These are phyloP conservation scores for Odontothrips loti DNA, from an alignment of 2,888 invertebrate genomes.

Conservation along the genomic window DNA sequence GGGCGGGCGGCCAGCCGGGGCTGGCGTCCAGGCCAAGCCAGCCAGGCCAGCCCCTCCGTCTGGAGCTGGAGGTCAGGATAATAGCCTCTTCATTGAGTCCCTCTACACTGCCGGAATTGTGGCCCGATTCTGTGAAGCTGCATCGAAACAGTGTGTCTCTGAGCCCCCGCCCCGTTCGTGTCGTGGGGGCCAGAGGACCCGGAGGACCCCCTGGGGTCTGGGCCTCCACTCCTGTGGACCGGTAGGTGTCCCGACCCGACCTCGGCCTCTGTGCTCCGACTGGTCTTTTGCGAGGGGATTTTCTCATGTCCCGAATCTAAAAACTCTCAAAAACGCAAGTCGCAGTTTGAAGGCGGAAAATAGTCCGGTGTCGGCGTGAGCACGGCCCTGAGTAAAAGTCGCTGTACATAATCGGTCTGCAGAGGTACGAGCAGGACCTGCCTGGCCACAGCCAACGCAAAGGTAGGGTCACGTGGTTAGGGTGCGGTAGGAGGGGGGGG, in stretches of 20 bases:
- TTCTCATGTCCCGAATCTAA: no score
- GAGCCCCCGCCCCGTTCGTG: no score
- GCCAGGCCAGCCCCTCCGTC: background rate
- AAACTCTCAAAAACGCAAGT: no score
- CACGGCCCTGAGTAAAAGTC: background rate
- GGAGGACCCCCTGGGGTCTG: background rate
- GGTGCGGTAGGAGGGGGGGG: background rate
- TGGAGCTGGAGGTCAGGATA: constrained; percentile 15
- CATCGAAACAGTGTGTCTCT: background rate
- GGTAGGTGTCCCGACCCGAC: no score
- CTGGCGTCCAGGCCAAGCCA: background rate
- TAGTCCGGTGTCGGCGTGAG: background rate
- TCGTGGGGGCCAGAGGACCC: background rate
- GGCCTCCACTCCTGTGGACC: background rate
- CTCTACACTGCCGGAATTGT: background rate
- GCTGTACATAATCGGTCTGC: no score
- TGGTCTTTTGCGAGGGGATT: no score
- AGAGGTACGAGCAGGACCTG: no score
- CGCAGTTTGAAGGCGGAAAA: background rate
- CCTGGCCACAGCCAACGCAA: no score
- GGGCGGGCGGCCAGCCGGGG: background rate
- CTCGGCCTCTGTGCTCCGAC: no score
- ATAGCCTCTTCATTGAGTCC: constrained; percentile 26
- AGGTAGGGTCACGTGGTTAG: background rate
- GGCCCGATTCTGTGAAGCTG: background rate